Evolutionary conservation across 2,888 invertebrate genomes (phyloP).

Genomic region (Tetrapedia diversipes): DNA sequence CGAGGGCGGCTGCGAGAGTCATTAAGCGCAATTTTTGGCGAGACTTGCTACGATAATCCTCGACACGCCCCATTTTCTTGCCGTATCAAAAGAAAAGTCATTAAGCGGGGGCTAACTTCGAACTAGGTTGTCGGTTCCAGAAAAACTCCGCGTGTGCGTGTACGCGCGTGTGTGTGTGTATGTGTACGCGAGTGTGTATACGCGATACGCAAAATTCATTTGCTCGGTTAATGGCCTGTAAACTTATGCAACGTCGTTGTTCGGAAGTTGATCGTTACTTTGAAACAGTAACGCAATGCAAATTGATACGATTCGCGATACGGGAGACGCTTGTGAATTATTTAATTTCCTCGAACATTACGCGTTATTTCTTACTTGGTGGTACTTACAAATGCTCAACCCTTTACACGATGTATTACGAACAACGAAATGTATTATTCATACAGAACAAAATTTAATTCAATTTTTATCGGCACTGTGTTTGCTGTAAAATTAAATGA

Average conservation of each 20-base stretch:
- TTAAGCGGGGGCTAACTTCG: constrained; percentile 40
- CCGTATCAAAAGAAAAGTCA: constrained; percentile 47
- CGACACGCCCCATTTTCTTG: constrained; percentile 41
- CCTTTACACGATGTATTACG: no score
- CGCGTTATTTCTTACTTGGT: no score
- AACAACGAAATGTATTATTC: no score
- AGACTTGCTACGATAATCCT: constrained; percentile 36
- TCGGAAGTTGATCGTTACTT: constrained; percentile 19
- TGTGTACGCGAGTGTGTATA: background rate
- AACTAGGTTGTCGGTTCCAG: constrained; percentile 6
- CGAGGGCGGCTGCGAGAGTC: constrained; percentile 17
- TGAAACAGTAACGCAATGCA: background rate
- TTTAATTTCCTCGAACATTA: constrained; percentile 9
- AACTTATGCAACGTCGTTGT: constrained; percentile 20
- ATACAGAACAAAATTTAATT: no score
- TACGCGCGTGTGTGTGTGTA: no score
- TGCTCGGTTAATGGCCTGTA: constrained; percentile 18
- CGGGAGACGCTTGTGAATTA: constrained; percentile 6
- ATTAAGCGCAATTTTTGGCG: constrained; percentile 41
- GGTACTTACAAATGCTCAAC: no score
- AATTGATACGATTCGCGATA: background rate
- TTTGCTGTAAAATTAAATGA: no score
- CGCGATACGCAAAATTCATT: constrained; percentile 26
- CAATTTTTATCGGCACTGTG: no score
- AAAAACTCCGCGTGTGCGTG: constrained; percentile 1